A percentile compares a stretch with the other conserved stretches of the same genome.
Evolutionary conservation across 1,140 invertebrate species (phyloP).

Genomic region (Aplysia californica): DNA sequence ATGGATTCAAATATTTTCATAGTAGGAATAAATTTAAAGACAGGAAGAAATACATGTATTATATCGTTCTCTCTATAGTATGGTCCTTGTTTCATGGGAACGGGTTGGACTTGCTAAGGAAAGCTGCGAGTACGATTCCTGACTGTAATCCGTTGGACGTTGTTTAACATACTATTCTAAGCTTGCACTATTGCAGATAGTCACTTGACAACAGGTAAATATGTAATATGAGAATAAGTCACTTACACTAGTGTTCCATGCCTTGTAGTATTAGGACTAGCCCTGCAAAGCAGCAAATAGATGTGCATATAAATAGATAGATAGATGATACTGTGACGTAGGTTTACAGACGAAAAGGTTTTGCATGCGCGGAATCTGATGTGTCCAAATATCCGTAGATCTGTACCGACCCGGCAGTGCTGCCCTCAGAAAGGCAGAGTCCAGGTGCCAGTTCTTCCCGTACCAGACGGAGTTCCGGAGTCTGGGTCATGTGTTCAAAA

Average conservation of each 20-base stretch:
- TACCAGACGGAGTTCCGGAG: conserved; percentile 87
- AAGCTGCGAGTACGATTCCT: neutral
- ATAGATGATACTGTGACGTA: neutral
- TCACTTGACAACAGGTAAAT: neutral
- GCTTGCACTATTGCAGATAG: no score
- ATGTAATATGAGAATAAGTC: neutral
- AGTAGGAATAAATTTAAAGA: no score
- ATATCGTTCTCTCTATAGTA: neutral
- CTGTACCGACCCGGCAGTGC: neutral
- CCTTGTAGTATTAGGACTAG: neutral
- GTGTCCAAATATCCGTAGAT: neutral
- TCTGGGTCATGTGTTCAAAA: conserved; percentile 81
- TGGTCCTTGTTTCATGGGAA: neutral
- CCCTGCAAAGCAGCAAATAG: neutral
- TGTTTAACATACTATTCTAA: no score
- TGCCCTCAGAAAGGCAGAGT: conserved; percentile 29
- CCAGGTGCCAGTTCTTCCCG: conserved; percentile 89
- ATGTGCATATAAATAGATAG: neutral
- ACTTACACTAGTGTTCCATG: neutral
- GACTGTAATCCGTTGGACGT: no score
- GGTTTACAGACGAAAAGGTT: neutral
- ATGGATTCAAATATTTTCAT: no score
- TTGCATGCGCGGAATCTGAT: neutral
- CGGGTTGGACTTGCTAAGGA: neutral
- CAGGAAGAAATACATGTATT: no score